Conservation (phyloP, 2,888 invertebrate species). For the Luperina nickerlii region DNA sequence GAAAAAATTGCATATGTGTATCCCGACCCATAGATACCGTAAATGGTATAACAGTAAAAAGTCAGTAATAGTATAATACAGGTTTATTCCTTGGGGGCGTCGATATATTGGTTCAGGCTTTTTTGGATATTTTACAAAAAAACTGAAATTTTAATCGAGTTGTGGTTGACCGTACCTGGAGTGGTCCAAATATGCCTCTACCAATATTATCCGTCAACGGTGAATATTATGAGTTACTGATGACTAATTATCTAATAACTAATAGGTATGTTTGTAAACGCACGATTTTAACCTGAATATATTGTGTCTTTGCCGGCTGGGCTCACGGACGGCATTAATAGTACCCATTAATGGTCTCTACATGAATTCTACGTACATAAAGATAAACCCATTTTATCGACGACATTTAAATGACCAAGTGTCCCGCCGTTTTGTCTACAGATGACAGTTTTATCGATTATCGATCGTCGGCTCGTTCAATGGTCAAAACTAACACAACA, state of each 20-base stretch:
- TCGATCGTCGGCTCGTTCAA: constrained; percentile 24
- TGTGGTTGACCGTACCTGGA: no score
- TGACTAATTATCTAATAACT: background rate
- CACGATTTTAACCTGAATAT: background rate
- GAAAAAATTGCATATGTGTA: no score
- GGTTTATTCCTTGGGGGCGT: no score
- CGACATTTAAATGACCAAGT: background rate
- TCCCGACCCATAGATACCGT: no score
- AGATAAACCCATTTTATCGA: background rate
- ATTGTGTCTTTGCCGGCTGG: background rate
- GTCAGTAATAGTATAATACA: no score
- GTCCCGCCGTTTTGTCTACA: constrained; percentile 20
- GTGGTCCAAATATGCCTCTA: background rate
- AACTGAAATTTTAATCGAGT: no score
- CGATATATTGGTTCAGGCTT: no score
- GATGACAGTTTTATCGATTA: constrained; percentile 43
- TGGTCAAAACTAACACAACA: constrained; percentile 3
- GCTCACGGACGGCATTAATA: no score
- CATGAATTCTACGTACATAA: background rate
- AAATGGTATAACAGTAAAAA: no score
- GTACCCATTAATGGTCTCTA: background rate
- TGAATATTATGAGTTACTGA: background rate
- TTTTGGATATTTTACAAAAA: no score
- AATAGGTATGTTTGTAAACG: background rate
- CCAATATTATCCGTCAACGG: background rate